Percentiles rank a stretch among this genome's conserved stretches.
Evolutionary conservation across 2,797 vertebrate species (phyloP).

Genomic region (Limnodromus scolopaceus): DNA sequence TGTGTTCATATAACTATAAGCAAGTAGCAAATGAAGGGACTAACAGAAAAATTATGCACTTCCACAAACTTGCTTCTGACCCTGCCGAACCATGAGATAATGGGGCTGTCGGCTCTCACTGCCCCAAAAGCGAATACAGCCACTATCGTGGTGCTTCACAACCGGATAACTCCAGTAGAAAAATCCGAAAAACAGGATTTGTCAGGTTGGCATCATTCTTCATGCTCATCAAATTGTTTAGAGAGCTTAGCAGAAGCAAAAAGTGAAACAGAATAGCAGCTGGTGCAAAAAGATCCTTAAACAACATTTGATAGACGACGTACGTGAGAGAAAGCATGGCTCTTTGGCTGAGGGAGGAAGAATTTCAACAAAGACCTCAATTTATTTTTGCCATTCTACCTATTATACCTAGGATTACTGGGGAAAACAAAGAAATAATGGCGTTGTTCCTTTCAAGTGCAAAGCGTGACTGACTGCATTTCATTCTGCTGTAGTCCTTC

Average conservation of each 20-base stretch:
- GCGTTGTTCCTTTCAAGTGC: slow-evolving; percentile 42
- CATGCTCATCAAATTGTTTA: slow-evolving; percentile 25
- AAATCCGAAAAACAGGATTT: slow-evolving; percentile 29
- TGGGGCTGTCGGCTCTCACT: neutral
- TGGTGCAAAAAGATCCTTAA: slow-evolving; percentile 46
- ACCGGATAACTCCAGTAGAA: rapidly evolving
- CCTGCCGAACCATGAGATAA: neutral
- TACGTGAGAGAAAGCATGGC: slow-evolving; percentile 34
- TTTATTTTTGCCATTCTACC: slow-evolving; percentile 53
- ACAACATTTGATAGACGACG: slow-evolving; percentile 31
- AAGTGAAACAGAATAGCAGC: slow-evolving; percentile 33
- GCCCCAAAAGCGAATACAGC: neutral
- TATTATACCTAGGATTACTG: slow-evolving; percentile 27
- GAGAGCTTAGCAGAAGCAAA: slow-evolving; percentile 37
- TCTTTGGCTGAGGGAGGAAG: neutral
- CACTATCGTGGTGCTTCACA: rapidly evolving
- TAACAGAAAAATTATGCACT: neutral
- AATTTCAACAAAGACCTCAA: neutral
- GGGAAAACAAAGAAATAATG: slow-evolving; percentile 63
- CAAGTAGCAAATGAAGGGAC: neutral
- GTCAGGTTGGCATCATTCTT: neutral
- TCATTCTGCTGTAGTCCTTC: slow-evolving; percentile 45
- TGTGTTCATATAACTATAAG: neutral
- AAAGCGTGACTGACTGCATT: slow-evolving; percentile 64
- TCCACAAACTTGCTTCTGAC: neutral